phyloP scores from a whole-genome alignment of 2,113 vertebrate genomes.

The Nannobrachium achirus region DNA sequence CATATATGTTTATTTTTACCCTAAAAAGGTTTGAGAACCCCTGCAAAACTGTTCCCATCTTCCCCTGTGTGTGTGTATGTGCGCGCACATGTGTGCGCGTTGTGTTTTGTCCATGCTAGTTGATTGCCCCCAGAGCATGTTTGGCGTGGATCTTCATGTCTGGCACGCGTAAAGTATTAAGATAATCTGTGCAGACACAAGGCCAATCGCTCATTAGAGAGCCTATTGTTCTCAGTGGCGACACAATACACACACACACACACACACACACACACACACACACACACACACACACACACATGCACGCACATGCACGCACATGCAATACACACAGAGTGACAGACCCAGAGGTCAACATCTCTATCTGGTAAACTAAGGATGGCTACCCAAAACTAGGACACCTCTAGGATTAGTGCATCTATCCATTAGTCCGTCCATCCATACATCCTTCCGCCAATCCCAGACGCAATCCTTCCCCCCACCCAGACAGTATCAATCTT shows the following conservation, averaged over 20 bases:
- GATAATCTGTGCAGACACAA: constrained; percentile 62
- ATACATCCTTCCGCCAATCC: constrained; percentile 40
- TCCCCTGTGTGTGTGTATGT: constrained; percentile 7
- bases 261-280: background rate
- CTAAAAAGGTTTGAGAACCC: too few species aligned
- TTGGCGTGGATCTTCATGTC: constrained; percentile 24
- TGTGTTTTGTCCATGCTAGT: background rate
- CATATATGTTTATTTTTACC: too few species aligned
- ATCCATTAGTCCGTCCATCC: constrained; percentile 39
- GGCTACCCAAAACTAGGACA: constrained; percentile 66
- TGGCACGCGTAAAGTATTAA: constrained; percentile 72
- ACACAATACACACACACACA: background rate
- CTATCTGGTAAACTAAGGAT: constrained; percentile 44
- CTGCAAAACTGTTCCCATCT: too few species aligned
- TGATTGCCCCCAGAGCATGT: background rate
- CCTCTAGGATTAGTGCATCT: constrained; percentile 63
- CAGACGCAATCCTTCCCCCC: constrained; percentile 1
- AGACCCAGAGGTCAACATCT: constrained; percentile 49
- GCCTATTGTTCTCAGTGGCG: constrained; percentile 68
- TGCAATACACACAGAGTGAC: constrained; percentile 7
- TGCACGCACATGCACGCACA: constrained; percentile 14
- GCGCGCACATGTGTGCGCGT: background rate
- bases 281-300: constrained; percentile 10
- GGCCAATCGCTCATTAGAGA: constrained; percentile 68
- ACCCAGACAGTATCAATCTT: constrained; percentile 61